A percentile compares a stretch with the other conserved stretches of the same genome.
Conservation (phyloP, 2,888 invertebrate species). For the Scelioninae gen. 2 region DNA sequence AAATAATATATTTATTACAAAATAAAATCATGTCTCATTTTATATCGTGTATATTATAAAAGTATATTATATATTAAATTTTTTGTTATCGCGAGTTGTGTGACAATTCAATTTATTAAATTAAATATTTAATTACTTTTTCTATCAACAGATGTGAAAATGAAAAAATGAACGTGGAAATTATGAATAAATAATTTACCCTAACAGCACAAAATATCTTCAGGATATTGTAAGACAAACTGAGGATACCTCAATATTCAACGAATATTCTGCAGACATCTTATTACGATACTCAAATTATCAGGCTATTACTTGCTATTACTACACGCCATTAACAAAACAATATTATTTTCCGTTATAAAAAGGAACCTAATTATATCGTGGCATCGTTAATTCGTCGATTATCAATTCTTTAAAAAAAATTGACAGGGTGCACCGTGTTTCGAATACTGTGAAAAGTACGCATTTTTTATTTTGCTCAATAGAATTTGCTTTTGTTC, state of each 20-base stretch:
- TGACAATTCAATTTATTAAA: constrained; percentile 9
- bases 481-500: constrained; percentile 22
- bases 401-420: constrained; percentile 21
- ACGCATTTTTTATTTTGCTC: constrained; percentile 25
- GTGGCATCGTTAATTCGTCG: constrained; percentile 26
- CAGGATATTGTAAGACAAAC: too few relatives aligned
- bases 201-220: too few relatives aligned
- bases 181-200: constrained; percentile 15
- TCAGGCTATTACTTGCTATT: constrained; percentile 23
- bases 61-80: constrained; percentile 47
- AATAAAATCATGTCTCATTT: constrained; percentile 29
- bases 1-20: constrained; percentile 53
- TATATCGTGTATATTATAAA: constrained; percentile 28
- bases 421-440: constrained; percentile 33
- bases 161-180: constrained; percentile 28
- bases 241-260: too few relatives aligned
- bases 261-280: too few relatives aligned
- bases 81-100: not conserved
- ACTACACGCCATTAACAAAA: constrained; percentile 11
- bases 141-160: constrained; percentile 41
- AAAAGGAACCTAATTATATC: constrained; percentile 42
- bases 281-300: too few relatives aligned
- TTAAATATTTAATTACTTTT: not conserved
- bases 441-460: constrained; percentile 48
- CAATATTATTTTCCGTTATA: constrained; percentile 11